These are phyloP conservation scores for Drosophila albomicans DNA, from an alignment of 1,140 invertebrate genomes.

Conservation along the genomic window DNA sequence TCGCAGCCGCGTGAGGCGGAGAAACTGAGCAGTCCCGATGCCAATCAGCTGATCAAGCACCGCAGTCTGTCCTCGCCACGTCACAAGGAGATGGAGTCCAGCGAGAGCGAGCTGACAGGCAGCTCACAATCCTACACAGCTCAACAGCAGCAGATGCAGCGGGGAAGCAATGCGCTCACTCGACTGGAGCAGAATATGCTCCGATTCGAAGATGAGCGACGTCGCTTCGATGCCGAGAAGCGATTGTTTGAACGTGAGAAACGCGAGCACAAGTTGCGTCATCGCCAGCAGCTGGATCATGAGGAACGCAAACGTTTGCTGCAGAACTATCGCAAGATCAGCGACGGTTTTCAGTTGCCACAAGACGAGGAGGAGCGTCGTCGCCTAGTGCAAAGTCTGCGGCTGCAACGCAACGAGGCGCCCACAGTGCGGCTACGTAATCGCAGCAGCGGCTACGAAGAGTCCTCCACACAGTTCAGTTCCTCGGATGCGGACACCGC, in stretches of 20 bases:
- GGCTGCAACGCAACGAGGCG: slow-evolving; percentile 68
- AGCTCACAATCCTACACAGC: slow-evolving; percentile 39
- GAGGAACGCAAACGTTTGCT: slow-evolving; percentile 78
- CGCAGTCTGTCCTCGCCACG: slow-evolving; percentile 82
- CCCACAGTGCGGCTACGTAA: slow-evolving; percentile 54
- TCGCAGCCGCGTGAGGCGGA: slow-evolving; percentile 85
- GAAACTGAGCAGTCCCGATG: slow-evolving; percentile 67
- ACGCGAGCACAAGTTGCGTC: slow-evolving; percentile 77
- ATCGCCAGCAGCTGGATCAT: slow-evolving; percentile 76
- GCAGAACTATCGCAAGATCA: slow-evolving; percentile 80
- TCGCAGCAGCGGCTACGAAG: slow-evolving; percentile 76
- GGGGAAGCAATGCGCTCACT: slow-evolving; percentile 54
- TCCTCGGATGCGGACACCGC: slow-evolving; percentile 77
- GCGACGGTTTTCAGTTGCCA: slow-evolving; percentile 78
- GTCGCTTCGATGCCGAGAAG: slow-evolving; percentile 82
- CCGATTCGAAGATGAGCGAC: slow-evolving; percentile 81
- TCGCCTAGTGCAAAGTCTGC: slow-evolving; percentile 74
- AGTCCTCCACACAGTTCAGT: slow-evolving; percentile 82
- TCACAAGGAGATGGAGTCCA: slow-evolving; percentile 76
- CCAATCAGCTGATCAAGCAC: slow-evolving; percentile 71
- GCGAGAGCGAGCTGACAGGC: slow-evolving; percentile 70
- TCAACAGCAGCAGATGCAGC: slow-evolving; percentile 7
- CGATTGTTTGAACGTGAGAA: slow-evolving; percentile 79
- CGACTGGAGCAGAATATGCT: slow-evolving; percentile 76
- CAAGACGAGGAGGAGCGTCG: slow-evolving; percentile 76